phyloP scores from a whole-genome alignment of 2,888 invertebrate species.

The Salticus scenicus region DNA sequence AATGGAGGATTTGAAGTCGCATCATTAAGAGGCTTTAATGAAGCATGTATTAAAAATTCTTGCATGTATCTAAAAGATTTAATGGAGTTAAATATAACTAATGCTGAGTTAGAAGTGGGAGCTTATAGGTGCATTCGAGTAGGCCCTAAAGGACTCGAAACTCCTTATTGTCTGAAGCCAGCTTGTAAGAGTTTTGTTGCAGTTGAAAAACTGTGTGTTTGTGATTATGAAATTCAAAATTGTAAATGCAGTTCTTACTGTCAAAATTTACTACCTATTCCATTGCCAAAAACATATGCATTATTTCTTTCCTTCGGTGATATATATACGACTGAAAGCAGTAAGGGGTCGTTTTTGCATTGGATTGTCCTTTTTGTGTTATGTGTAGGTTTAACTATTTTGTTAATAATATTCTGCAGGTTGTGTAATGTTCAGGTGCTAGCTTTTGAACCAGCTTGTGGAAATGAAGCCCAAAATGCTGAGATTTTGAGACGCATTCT shows the following conservation, averaged over 20 bases:
- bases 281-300: conserved; percentile 48
- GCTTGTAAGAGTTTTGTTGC: conserved; percentile 56
- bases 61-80: conserved; percentile 51
- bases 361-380: conserved; percentile 43
- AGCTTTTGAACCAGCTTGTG: conserved; percentile 37
- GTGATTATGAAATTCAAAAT: conserved; percentile 29
- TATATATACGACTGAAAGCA: conserved; percentile 35
- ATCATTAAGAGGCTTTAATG: conserved; percentile 19
- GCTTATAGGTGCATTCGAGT: conserved; percentile 53
- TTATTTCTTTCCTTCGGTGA: conserved; percentile 56
- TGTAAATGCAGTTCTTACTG: conserved; percentile 52
- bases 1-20: conserved; percentile 32
- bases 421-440: conserved; percentile 45
- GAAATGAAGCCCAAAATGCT: conserved; percentile 41
- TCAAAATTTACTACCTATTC: conserved; percentile 27
- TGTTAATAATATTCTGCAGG: conserved; percentile 48
- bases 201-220: conserved; percentile 48
- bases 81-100: conserved; percentile 45
- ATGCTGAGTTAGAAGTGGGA: conserved; percentile 38
- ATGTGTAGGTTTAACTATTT: conserved; percentile 41
- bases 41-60: conserved; percentile 27
- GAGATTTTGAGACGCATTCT: conserved; percentile 51
- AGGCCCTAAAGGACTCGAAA: conserved; percentile 28
- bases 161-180: conserved; percentile 56
- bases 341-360: conserved; percentile 37